These are phyloP conservation scores for Cyrtodaria siliqua DNA, from an alignment of 2,888 invertebrate genomes.

Conservation along the genomic window DNA sequence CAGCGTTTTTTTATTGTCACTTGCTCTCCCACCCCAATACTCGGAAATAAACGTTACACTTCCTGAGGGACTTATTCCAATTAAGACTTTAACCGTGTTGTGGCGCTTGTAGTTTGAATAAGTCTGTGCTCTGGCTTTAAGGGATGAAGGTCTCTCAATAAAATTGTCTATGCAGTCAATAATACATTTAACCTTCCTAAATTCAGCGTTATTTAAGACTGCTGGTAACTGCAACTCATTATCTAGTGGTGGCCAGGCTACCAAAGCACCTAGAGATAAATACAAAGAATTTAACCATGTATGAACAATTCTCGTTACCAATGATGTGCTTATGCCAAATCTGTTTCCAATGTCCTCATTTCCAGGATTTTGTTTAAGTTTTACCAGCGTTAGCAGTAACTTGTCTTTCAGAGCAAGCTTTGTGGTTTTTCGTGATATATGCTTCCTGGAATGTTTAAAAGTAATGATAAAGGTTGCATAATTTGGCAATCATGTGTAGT, in stretches of 20 bases:
- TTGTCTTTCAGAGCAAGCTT: not conserved
- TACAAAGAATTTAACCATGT: not conserved
- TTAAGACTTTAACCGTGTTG: conserved; percentile 30
- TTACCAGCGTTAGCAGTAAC: not conserved
- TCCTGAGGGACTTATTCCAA: conserved; percentile 65
- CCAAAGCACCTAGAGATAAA: not conserved
- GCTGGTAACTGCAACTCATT: not conserved
- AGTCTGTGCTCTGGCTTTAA: conserved; percentile 22
- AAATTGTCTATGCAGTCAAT: conserved; percentile 41
- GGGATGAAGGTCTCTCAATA: conserved; percentile 26
- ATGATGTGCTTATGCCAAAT: not conserved
- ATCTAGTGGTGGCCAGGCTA: not conserved
- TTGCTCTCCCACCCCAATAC: conserved; percentile 68
- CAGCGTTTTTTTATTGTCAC: conserved; percentile 66
- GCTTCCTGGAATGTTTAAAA: too few species aligned
- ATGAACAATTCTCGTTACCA: not conserved
- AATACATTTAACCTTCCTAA: conserved; percentile 21
- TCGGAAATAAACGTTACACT: conserved; percentile 64
- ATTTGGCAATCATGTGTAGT: not conserved
- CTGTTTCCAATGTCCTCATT: not conserved
- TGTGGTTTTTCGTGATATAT: not conserved
- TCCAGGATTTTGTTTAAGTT: not conserved
- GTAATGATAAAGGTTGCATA: not conserved
- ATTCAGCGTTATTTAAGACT: not conserved
- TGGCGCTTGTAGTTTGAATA: conserved; percentile 39